Conservation (phyloP, 1,140 invertebrate genomes). For the Coptotermes formosanus region DNA sequence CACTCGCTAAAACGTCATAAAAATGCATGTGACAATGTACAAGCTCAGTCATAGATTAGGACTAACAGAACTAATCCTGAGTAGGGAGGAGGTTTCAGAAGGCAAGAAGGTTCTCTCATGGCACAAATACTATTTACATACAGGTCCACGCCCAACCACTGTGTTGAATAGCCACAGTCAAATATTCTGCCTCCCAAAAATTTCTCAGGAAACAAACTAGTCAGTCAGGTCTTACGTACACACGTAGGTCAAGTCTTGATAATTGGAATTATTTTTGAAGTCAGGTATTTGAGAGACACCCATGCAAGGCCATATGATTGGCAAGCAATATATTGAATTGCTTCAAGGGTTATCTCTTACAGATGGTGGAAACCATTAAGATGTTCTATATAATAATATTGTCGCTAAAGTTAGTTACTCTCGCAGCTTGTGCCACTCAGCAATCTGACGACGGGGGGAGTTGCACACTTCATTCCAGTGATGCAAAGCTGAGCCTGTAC, state of each 20-base stretch:
- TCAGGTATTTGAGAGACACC: neutral
- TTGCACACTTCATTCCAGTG: constrained; percentile 97
- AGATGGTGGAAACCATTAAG: neutral
- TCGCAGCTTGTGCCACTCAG: constrained; percentile 96
- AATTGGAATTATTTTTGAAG: neutral
- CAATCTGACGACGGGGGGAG: constrained; percentile 94
- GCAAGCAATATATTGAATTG: neutral
- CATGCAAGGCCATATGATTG: neutral
- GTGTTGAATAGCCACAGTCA: neutral
- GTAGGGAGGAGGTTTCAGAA: too few species aligned
- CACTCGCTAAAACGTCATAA: too few species aligned
- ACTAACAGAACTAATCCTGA: too few species aligned
- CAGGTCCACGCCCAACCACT: neutral
- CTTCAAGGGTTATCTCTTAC: neutral
- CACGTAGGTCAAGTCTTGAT: neutral
- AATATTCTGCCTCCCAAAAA: neutral
- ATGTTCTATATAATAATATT: neutral
- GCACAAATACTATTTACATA: neutral
- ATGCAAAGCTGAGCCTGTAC: constrained; percentile 75
- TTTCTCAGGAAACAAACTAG: neutral
- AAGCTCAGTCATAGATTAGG: too few species aligned
- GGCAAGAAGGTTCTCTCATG: too few species aligned
- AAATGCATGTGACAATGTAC: too few species aligned
- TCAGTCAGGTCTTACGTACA: neutral
- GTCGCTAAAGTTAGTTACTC: constrained; percentile 60